These are phyloP conservation scores for Gonioctena quinquepunctata DNA, from an alignment of 1,140 invertebrate genomes.

Conservation along the genomic window DNA sequence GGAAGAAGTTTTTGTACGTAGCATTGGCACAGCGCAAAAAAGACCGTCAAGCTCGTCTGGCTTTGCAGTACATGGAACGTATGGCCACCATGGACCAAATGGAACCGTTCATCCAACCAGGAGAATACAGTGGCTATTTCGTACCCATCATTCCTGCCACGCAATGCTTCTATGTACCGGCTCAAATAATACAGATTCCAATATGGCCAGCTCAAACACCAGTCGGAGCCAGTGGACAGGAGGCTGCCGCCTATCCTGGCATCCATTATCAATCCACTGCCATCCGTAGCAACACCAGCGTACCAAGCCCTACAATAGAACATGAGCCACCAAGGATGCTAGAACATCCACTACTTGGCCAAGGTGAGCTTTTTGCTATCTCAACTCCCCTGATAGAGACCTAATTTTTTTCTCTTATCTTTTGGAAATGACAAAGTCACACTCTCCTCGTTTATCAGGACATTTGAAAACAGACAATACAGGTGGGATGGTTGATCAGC, in stretches of 20 bases:
- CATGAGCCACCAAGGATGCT: conserved; percentile 61
- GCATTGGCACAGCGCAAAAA: conserved; percentile 94
- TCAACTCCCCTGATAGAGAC: no score
- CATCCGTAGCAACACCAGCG: conserved; percentile 71
- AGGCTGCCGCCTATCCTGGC: conserved; percentile 67
- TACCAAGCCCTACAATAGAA: conserved; percentile 83
- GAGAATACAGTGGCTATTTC: conserved; percentile 81
- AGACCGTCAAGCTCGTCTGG: conserved; percentile 95
- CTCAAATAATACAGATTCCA: conserved; percentile 84
- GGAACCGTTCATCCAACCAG: conserved; percentile 87
- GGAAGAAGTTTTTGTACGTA: conserved; percentile 78
- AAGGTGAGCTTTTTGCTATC: no score
- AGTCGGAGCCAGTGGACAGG: conserved; percentile 70
- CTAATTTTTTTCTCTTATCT: no score
- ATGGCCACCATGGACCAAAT: conserved; percentile 94
- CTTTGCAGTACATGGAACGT: conserved; percentile 97
- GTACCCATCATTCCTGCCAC: conserved; percentile 86
- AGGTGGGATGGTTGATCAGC: no score
- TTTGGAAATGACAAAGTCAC: no score
- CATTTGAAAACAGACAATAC: no score
- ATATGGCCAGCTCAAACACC: conserved; percentile 85
- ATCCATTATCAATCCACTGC: conserved; percentile 68
- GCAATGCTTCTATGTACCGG: conserved; percentile 84
- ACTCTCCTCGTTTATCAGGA: no score
- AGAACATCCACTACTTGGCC: conserved; percentile 63